Evolutionary conservation across 2,797 vertebrate species (phyloP).

Genomic region (Hoplostethus atlanticus): DNA sequence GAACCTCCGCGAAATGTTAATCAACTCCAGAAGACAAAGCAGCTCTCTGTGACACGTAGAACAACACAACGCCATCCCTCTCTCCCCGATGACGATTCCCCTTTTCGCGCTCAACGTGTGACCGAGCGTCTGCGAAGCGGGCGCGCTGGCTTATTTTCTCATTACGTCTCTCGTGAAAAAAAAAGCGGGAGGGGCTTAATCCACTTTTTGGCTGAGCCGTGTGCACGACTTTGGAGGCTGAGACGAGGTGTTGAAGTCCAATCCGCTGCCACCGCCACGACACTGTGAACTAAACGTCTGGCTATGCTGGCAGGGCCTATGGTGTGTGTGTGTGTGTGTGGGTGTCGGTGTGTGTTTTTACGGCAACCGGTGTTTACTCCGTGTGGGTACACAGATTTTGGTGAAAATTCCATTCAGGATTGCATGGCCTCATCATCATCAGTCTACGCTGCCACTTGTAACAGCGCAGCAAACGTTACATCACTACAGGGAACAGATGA

Average conservation of each 20-base stretch:
- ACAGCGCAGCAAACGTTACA: conserved; percentile 81
- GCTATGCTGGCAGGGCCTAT: conserved; percentile 33
- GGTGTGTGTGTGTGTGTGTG: neutral
- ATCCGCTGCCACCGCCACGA: conserved; percentile 35
- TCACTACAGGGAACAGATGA: conserved; percentile 78
- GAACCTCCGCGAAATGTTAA: conserved; percentile 64
- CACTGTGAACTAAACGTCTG: conserved; percentile 67
- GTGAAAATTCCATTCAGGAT: conserved; percentile 83
- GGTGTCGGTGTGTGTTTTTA: neutral
- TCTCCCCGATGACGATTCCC: conserved; percentile 31
- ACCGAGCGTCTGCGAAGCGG: conserved; percentile 51
- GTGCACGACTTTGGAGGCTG: conserved; percentile 22
- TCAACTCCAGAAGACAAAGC: conserved; percentile 71
- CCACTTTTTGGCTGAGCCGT: conserved; percentile 40
- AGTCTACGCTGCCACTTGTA: conserved; percentile 67
- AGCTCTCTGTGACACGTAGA: conserved; percentile 66
- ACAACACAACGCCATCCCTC: conserved; percentile 63
- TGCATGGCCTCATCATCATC: conserved; percentile 78
- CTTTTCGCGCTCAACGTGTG: conserved; percentile 47
- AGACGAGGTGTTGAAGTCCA: conserved; percentile 59
- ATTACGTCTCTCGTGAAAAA: conserved; percentile 64
- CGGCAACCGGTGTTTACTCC: conserved; percentile 64
- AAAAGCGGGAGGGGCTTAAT: conserved; percentile 33
- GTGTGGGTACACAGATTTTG: conserved; percentile 56
- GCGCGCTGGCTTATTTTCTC: conserved; percentile 69